These are phyloP conservation scores for Caenorhabditis becei DNA, from an alignment of 2,888 invertebrate genomes.

Conservation along the genomic window DNA sequence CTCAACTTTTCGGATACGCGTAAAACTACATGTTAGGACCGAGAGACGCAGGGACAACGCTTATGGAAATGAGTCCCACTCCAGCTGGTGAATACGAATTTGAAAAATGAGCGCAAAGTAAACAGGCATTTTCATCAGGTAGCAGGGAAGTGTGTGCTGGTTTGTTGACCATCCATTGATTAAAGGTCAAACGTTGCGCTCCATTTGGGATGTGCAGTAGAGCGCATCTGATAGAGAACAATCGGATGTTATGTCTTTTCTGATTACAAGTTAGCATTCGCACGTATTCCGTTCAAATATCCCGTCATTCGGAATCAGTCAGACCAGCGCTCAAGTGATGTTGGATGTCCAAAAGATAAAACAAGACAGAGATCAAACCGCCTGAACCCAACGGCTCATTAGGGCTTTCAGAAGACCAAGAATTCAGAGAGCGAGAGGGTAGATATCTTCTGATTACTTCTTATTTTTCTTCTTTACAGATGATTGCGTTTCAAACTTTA, in stretches of 20 bases:
- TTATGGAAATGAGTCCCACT: background rate
- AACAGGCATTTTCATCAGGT: background rate
- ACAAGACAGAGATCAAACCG: background rate
- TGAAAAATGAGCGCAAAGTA: constrained; percentile 3
- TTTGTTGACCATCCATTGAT: background rate
- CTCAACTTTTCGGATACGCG: constrained; percentile 9
- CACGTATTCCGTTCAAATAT: no score
- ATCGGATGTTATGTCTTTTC: background rate
- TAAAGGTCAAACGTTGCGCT: background rate
- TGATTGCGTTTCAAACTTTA: no score
- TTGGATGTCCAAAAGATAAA: background rate
- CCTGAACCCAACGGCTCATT: background rate
- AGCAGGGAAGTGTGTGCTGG: background rate
- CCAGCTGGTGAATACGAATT: background rate
- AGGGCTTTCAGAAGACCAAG: background rate
- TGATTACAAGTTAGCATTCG: no score
- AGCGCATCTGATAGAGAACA: background rate
- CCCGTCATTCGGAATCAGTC: background rate
- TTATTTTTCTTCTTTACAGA: no score
- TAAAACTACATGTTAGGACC: constrained; percentile 12
- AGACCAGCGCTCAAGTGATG: background rate
- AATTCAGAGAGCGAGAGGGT: background rate
- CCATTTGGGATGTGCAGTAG: background rate
- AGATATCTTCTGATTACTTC: background rate
- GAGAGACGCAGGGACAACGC: background rate